Evolutionary conservation across 2,888 invertebrate species (phyloP), one percentile per base, ranked within the genome.

Genomic region (Lingula anatina): DNA sequence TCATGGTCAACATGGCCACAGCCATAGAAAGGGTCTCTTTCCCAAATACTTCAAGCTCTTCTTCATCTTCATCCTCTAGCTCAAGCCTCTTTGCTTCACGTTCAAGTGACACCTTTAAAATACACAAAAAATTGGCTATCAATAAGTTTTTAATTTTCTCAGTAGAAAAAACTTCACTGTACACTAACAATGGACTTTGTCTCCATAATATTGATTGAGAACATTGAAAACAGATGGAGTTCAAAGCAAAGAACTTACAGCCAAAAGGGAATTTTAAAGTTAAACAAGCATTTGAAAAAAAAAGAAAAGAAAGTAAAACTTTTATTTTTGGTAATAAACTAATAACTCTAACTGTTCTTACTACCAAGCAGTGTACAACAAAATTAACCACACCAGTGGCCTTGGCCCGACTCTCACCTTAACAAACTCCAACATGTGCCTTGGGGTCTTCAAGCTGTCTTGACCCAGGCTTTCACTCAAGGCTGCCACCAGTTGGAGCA

Each of bases 21-120:
- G 74, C 69, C 71, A 74, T 70, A 36, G 67, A 65, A 24, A 73
- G 45, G 7, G 72, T 71, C 54, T 73, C 73, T 43, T 55, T 63
- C 49, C 70, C 70, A 63, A 73, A 72, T n/a, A 56, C 41, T 4
- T 56, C 60, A 15, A 60, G 55, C 37, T 53, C 44, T 2, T 57
- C 55, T 46, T 70, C 70, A 5, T 52, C 55, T 7, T 66, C 61
- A 23, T 51, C n/a, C n/a, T n/a, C n/a, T n/a, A n/a, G 45, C n/a
- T 55, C 46, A 49, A 67, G 64, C 23, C 72, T 60, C 37, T 64
- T 59, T 2, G 71, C 59, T 26, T 61, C 65, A 40, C 71, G 51
- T 45, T 69, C 66, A 31, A 73, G 46, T 4, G 72, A 71, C 1
- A 59, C 66, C 73, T 73, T 37, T 39, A 5, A 52, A 51, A 38